phyloP scores from a whole-genome alignment of 2,113 vertebrate species.

The Spea multiplicata region DNA sequence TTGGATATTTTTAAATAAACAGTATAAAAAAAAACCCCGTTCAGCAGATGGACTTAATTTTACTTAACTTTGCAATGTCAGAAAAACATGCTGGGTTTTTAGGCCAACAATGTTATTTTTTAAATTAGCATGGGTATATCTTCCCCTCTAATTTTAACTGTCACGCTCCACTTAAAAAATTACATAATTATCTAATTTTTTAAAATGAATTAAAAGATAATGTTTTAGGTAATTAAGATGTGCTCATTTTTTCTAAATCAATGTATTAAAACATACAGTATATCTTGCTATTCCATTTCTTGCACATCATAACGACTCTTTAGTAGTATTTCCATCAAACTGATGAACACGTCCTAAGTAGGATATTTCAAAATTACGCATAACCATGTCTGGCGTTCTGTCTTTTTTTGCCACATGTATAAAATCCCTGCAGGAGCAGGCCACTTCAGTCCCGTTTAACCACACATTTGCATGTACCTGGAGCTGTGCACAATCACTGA shows the following conservation, averaged over 20 bases:
- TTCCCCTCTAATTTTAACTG: too few relatives aligned
- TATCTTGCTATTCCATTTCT: neutral
- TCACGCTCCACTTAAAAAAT: too few relatives aligned
- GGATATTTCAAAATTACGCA: neutral
- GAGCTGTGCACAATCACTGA: neutral
- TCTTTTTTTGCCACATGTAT: slow-evolving; percentile 1
- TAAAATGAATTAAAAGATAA: too few relatives aligned
- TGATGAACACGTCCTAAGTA: neutral
- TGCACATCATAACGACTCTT: slow-evolving; percentile 3
- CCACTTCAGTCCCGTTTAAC: slow-evolving; percentile 2
- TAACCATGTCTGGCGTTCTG: slow-evolving; percentile 7
- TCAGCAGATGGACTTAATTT: too few relatives aligned
- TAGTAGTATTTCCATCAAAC: neutral
- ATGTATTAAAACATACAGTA: neutral
- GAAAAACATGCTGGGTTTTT: too few relatives aligned
- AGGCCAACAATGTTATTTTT: too few relatives aligned
- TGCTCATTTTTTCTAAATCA: neutral
- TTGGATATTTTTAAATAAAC: too few relatives aligned
- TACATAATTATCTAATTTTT: too few relatives aligned
- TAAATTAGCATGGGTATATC: too few relatives aligned
- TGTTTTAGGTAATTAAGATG: neutral
- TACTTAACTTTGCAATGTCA: too few relatives aligned
- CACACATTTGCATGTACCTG: slow-evolving; percentile 8
- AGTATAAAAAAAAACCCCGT: too few relatives aligned
- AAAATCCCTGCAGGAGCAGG: neutral